phyloP scores from a whole-genome alignment of 2,113 vertebrate species.

The Otolemur garnettii region DNA sequence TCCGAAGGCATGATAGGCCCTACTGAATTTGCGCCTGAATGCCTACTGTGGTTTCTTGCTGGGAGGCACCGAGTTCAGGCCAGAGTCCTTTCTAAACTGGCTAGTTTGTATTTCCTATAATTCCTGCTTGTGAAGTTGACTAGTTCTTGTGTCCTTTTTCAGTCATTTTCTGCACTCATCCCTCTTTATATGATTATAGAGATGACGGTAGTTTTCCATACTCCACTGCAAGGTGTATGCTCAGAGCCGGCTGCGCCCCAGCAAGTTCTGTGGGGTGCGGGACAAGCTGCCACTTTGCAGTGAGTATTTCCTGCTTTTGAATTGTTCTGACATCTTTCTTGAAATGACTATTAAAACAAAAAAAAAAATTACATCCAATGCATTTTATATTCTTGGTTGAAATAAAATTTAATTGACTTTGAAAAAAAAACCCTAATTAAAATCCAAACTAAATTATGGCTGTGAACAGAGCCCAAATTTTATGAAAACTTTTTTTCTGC shows the following conservation, averaged over 20 bases:
- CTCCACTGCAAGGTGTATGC: slow-evolving; percentile 55
- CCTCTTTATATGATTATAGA: slow-evolving; percentile 84
- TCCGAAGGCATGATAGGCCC: too few relatives aligned
- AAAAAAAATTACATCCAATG: slow-evolving; percentile 93
- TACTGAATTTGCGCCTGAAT: too few relatives aligned
- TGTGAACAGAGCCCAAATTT: slow-evolving; percentile 2
- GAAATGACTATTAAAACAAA: slow-evolving; percentile 95
- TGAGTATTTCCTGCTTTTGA: slow-evolving; percentile 87
- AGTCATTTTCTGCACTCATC: slow-evolving; percentile 84
- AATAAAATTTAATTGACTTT: slow-evolving; percentile 95
- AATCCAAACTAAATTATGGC: background rate
- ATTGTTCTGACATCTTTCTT: slow-evolving; percentile 90
- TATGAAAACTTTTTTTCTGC: background rate
- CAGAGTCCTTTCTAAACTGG: slow-evolving; percentile 85
- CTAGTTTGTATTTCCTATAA: slow-evolving; percentile 88
- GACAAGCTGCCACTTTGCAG: slow-evolving; percentile 81
- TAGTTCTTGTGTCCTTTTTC: slow-evolving; percentile 83
- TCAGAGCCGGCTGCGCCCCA: background rate
- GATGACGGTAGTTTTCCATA: slow-evolving; percentile 82
- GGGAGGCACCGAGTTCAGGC: too few relatives aligned
- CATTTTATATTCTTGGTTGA: slow-evolving; percentile 97
- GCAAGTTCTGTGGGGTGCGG: slow-evolving; percentile 48
- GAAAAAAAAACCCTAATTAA: background rate
- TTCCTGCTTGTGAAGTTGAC: slow-evolving; percentile 88
- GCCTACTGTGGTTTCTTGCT: too few relatives aligned